phyloP scores from a whole-genome alignment of 1,140 invertebrate species.

The Pissodes strobi region DNA sequence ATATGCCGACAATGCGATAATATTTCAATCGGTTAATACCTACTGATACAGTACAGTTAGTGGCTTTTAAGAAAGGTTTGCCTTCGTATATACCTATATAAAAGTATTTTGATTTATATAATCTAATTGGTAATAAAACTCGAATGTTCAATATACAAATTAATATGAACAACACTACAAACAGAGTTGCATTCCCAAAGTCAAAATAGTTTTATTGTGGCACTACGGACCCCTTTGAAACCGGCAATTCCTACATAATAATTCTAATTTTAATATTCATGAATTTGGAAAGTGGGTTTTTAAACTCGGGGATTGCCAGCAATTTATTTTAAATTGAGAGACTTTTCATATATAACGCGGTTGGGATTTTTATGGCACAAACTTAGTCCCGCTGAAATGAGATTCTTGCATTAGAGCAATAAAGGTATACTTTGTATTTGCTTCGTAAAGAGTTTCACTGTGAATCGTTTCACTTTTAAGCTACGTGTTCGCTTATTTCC shows the following conservation, averaged over 20 bases:
- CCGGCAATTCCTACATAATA: conserved; percentile 23
- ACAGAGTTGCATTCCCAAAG: conserved; percentile 1
- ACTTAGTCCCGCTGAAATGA: neutral
- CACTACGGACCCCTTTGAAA: conserved; percentile 12
- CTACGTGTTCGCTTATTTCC: too few relatives aligned
- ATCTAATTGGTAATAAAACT: neutral
- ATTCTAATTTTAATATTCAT: conserved; percentile 31
- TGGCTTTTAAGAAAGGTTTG: too few relatives aligned
- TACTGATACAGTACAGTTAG: too few relatives aligned
- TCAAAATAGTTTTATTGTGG: conserved; percentile 21
- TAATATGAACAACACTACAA: conserved; percentile 9
- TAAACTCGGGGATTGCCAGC: conserved; percentile 19
- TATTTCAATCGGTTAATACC: too few relatives aligned
- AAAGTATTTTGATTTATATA: too few relatives aligned
- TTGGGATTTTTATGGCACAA: conserved; percentile 1
- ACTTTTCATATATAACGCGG: conserved; percentile 19
- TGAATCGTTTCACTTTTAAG: too few relatives aligned
- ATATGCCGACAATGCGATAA: too few relatives aligned
- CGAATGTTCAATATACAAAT: neutral
- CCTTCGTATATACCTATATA: too few relatives aligned
- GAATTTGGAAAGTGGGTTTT: conserved; percentile 25
- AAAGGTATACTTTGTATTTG: too few relatives aligned
- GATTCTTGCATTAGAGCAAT: neutral
- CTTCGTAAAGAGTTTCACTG: too few relatives aligned
- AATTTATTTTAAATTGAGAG: conserved; percentile 26